Percentiles rank a stretch among this genome's conserved stretches.
These are phyloP conservation scores for Anastatus disparis DNA, from an alignment of 1,140 invertebrate genomes.

Conservation along the genomic window DNA sequence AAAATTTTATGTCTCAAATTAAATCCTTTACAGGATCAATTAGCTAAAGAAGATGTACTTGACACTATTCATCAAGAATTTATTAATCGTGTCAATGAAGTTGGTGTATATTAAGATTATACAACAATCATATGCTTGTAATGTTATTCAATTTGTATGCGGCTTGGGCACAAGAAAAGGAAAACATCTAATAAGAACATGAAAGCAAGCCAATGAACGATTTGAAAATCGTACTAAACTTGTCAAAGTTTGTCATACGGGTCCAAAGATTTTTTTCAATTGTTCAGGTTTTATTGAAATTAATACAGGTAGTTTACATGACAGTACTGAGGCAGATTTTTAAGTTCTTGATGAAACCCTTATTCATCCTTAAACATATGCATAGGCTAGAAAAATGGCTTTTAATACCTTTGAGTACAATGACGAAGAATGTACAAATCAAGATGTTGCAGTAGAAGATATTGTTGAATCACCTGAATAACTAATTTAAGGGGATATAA, in stretches of 20 bases:
- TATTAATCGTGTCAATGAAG: conserved; percentile 94
- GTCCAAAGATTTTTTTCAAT: conserved; percentile 98
- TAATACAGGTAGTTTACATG: conserved; percentile 92
- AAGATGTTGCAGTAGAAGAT: conserved; percentile 95
- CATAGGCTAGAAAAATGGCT: conserved; percentile 99
- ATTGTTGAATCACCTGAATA: conserved; percentile 95
- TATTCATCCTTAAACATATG: conserved; percentile 98
- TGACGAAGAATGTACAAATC: conserved; percentile 95
- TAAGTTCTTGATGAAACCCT: conserved; percentile 97
- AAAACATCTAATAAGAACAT: conserved; percentile 85
- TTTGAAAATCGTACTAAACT: conserved; percentile 93
- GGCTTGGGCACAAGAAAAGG: conserved; percentile 97
- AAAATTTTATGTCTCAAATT: conserved; percentile 95
- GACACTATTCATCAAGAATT: conserved; percentile 91
- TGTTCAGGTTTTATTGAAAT: conserved; percentile 99
- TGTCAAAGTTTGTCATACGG: conserved; percentile 95
- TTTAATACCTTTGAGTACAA: conserved; percentile 99
- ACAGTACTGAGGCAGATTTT: conserved; percentile 93
- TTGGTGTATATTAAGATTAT: conserved; percentile 96
- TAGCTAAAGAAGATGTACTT: conserved; percentile 86
- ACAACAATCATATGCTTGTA: conserved; percentile 85
- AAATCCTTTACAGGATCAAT: conserved; percentile 78
- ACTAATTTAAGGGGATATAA: too few relatives aligned
- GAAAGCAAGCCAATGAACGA: conserved; percentile 93
- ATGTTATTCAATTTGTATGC: conserved; percentile 97